phyloP scores from a whole-genome alignment of 2,113 vertebrate species.

The Leucopternis melanops region DNA sequence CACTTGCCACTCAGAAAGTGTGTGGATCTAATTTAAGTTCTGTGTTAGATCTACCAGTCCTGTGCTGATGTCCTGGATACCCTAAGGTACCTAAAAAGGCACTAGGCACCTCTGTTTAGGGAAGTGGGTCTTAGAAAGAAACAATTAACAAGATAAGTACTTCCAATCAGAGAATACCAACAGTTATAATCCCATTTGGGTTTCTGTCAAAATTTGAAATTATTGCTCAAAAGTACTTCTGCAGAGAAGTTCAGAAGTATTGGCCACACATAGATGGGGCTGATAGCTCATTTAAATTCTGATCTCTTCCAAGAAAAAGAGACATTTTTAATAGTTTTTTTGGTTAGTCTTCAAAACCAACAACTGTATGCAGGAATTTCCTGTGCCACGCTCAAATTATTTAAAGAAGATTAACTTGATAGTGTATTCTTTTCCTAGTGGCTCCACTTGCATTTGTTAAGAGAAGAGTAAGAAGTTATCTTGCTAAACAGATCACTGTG shows the following conservation, averaged over 20 bases:
- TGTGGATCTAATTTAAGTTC: not conserved
- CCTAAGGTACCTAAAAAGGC: not conserved
- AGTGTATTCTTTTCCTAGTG: conserved; percentile 39
- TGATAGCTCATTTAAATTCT: conserved; percentile 32
- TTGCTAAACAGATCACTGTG: conserved; percentile 24
- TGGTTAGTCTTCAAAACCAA: conserved; percentile 57
- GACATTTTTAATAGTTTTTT: not conserved
- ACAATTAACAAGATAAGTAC: not conserved
- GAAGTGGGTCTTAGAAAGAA: not conserved
- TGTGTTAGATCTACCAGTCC: not conserved
- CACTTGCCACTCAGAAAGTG: not conserved
- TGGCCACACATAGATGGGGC: conserved; percentile 4
- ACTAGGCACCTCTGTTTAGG: not conserved
- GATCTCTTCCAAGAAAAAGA: conserved; percentile 49
- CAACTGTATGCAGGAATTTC: conserved; percentile 56
- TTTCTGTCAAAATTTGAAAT: conserved; percentile 16
- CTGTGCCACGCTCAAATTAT: conserved; percentile 50
- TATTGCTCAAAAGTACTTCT: not conserved
- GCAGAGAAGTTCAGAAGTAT: conserved; percentile 31
- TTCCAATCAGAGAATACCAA: not conserved
- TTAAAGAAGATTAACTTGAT: conserved; percentile 27
- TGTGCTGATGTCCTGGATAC: not conserved
- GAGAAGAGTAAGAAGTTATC: conserved; percentile 10
- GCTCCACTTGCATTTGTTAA: conserved; percentile 20
- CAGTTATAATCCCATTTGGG: not conserved